Evolutionary conservation across 1,140 invertebrate species (phyloP), one percentile per base, ranked within the genome.

Genomic region (Pentalonia nigronervosa): DNA sequence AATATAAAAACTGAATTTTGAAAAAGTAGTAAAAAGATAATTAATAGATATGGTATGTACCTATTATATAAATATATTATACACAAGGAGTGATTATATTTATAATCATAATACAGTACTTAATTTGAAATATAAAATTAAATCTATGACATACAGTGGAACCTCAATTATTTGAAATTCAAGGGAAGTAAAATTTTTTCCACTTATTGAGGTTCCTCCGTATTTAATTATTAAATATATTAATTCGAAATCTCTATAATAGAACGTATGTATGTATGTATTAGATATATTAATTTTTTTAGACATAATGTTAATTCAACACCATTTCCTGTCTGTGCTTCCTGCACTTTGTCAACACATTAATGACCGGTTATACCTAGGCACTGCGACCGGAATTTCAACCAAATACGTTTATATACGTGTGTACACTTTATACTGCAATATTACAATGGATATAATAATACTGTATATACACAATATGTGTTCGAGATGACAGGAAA

Each of bases 291-390:
- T 11, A 11, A 7, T 30, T 17, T 50, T 50, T 50, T 53, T 76
- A n/a, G n/a, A 76, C 48, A 90, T 60, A 91, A 81, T 91, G 90
- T n/a, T 81, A 91, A 91, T 81, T 81, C 34, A 91, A 91, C 23
- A 45, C 81, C 21, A 81, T 91, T 91, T 91, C 90, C 67, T 47
- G 90, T 50, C 45, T 47, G 53, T n/a, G 41, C 11, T 76, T 91
- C 90, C 90, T 48, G 67, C 67, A 91, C 30, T 91, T 91, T 81
- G 90, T 81, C 90, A 91, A 47, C 41, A 91, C 23, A 20, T 67
- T 81, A 91, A 91, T 50, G 30, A 48, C 90, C 67, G 48, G 45
- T 56, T 48, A n/a, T 76, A 81, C 67, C 60, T 91, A 45, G 25
- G 23, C 48, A 48, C 48, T 45, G 21, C 9, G 50, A 36, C 25